Evolutionary conservation across 2,113 vertebrate species (phyloP).

Genomic region (Chitala chitala): DNA sequence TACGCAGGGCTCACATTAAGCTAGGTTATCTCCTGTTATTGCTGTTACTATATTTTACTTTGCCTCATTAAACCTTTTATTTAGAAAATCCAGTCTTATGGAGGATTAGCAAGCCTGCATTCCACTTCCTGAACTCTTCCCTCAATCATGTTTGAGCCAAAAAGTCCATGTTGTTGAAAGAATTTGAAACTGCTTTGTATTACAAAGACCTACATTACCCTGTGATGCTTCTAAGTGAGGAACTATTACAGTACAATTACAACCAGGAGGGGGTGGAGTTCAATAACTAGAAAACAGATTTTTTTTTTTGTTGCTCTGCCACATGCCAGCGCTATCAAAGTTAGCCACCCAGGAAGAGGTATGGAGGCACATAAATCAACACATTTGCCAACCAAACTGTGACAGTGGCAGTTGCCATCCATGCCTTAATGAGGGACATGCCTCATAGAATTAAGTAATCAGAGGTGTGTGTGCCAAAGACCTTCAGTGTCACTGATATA

Average conservation of each 20-base stretch:
- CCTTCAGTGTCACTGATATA: neutral
- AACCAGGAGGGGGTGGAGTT: no score
- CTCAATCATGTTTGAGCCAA: no score
- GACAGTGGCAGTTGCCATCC: no score
- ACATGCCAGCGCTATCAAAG: neutral
- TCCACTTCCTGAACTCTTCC: neutral
- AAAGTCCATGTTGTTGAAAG: neutral
- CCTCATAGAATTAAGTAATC: neutral
- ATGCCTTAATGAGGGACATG: neutral
- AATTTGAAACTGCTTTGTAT: neutral
- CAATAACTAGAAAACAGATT: neutral
- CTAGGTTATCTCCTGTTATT: constrained; percentile 68
- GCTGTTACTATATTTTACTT: constrained; percentile 70
- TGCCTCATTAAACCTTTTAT: constrained; percentile 58
- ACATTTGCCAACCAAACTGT: neutral
- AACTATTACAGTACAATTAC: no score
- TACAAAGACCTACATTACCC: neutral
- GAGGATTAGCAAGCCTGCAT: constrained; percentile 49
- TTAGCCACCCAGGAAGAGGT: neutral
- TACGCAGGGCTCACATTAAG: constrained; percentile 69
- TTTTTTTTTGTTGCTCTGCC: neutral
- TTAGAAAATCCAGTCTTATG: constrained; percentile 62
- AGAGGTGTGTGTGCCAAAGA: neutral
- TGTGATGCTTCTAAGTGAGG: neutral
- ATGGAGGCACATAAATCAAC: neutral